Evolutionary conservation across 2,888 invertebrate species (phyloP).

Genomic region (Dolichopus griseipennis): DNA sequence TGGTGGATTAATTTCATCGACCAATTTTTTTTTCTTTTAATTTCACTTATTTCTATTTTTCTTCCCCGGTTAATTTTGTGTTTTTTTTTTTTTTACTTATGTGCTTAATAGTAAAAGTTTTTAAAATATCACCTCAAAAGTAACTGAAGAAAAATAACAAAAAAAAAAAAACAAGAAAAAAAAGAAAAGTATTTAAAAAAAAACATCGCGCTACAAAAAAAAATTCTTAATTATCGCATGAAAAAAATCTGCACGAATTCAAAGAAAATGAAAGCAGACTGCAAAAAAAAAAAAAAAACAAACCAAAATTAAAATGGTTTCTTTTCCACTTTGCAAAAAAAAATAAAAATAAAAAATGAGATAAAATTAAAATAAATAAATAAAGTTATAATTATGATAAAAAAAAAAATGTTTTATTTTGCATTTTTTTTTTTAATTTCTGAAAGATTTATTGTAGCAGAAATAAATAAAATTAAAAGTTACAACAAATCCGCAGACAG

Average conservation of each 20-base stretch:
- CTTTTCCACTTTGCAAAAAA: neutral
- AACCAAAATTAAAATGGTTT: neutral
- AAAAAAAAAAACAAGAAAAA: too few species aligned
- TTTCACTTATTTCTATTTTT: neutral
- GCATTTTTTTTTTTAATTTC: neutral
- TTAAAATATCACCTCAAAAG: neutral
- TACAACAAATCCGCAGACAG: neutral
- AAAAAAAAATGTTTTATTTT: neutral
- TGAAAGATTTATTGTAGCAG: neutral
- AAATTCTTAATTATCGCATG: slow-evolving; percentile 1
- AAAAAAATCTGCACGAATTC: neutral
- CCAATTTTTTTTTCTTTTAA: neutral
- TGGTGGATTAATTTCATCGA: too few species aligned
- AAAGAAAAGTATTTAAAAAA: too few species aligned
- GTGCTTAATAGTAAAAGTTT: neutral
- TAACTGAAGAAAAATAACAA: neutral
- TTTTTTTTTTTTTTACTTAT: neutral
- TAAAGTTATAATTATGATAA: neutral
- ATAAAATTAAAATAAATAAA: too few species aligned
- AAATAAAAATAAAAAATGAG: too few species aligned
- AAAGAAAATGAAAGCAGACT: slow-evolving; percentile 6
- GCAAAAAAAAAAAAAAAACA: neutral
- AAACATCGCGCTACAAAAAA: neutral
- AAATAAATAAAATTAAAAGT: neutral
- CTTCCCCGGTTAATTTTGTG: neutral